A percentile compares a stretch with the other conserved stretches of the same genome.
phyloP scores from a whole-genome alignment of 2,888 invertebrate genomes.

The Resseliella maxima region DNA sequence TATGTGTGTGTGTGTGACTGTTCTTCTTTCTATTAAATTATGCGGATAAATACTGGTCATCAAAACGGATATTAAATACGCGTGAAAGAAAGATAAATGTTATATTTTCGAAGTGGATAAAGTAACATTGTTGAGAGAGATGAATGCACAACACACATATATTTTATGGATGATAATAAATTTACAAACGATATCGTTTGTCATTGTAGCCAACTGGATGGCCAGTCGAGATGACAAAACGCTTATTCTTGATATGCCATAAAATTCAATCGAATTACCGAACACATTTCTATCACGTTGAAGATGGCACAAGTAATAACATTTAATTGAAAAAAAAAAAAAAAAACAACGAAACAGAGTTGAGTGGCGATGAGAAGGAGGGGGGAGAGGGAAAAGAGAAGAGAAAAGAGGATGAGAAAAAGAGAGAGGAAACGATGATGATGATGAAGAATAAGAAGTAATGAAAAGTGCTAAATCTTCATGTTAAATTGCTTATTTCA shows the following conservation, averaged over 20 bases:
- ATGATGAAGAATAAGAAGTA: not conserved
- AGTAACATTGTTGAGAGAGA: slow-evolving; percentile 6
- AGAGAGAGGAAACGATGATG: too few species aligned
- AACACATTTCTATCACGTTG: not conserved
- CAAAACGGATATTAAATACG: not conserved
- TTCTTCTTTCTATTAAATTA: slow-evolving; percentile 4
- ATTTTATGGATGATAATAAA: slow-evolving; percentile 42
- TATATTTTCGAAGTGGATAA: not conserved
- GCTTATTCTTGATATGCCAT: slow-evolving; percentile 44
- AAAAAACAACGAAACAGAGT: too few species aligned
- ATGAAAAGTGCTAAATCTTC: not conserved
- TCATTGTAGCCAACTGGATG: slow-evolving; percentile 2
- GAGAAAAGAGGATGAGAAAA: too few species aligned
- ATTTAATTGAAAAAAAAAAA: slow-evolving; percentile 7
- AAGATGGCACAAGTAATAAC: not conserved
- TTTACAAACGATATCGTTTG: slow-evolving; percentile 41
- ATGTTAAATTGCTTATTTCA: not conserved
- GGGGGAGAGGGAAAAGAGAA: too few species aligned
- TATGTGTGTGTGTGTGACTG: too few species aligned
- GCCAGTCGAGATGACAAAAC: not conserved
- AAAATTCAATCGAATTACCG: slow-evolving; percentile 30
- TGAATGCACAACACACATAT: not conserved
- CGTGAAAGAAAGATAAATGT: not conserved
- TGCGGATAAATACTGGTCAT: slow-evolving; percentile 47
- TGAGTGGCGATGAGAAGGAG: too few species aligned